Evolutionary conservation across 2,113 vertebrate species (phyloP), one percentile per base, ranked within the genome.

Genomic region (Cebidichthys violaceus): DNA sequence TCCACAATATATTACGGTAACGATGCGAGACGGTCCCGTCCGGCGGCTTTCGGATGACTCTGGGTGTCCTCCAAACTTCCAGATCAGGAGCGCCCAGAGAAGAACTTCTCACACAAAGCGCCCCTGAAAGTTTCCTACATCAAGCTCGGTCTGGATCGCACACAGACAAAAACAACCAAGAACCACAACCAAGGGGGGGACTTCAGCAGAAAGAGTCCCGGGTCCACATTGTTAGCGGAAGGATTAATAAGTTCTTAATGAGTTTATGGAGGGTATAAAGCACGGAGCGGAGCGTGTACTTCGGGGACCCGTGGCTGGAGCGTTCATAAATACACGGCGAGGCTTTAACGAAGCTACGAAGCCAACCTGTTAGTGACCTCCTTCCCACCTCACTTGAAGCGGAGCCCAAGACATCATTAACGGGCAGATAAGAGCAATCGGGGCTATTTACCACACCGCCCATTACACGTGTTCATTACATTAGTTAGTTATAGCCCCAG

Each of bases 191-290:
- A 61, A 33, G 24, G 69, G 67, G 67, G 79, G 79, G 60, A 70
- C 69, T 62, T 62, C 39, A 27, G 43, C 47, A 27, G 14, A 73
- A 74, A 64, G 70, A 55, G 52, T 75, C 71, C 55, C 64, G 54
- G 61, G 66, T 41, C 78, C 45, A 72, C 75, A 54, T 73, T 52
- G 54, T 74, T 81, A 77, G 47, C 20, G 37, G 59, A 74, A 74
- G 83, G 81, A 89, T 88, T 84, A 92, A 89, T 79, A 90, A 37
- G 54, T 89, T 91, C 75, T 82, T 90, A 86, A 93, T 92, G 84
- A 79, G 77, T 83, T 93, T 85, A 86, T 70, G 50, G 75, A 81
- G 85, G 86, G 89, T 83, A 57, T 73, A 74, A 88, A 85, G 75
- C 75, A 69, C 11, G 10, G 81, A 71, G 82, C 68, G 27, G 83